Percentiles rank a stretch among this genome's conserved stretches.
Evolutionary conservation across 2,888 invertebrate genomes (phyloP).

Genomic region (Hypomecis punctinalis): DNA sequence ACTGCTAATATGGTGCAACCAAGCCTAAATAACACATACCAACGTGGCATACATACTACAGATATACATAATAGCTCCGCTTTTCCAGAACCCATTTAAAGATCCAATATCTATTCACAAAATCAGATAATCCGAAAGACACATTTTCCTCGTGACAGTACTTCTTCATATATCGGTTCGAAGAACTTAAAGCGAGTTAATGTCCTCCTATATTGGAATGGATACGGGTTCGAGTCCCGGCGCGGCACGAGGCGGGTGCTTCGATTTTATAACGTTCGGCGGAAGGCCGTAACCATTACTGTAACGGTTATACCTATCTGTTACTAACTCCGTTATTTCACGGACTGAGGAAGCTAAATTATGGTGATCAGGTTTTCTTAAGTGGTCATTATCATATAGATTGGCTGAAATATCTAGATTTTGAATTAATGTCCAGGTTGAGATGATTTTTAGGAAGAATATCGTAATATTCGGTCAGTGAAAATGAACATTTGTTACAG

Average conservation of each 20-base stretch:
- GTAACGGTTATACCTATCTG: constrained; percentile 31
- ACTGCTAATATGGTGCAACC: too few species aligned
- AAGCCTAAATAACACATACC: too few species aligned
- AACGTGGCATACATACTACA: too few species aligned
- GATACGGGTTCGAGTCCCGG: constrained; percentile 41
- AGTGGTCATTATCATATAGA: constrained; percentile 4
- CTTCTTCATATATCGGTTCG: background rate
- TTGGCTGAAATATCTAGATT: too few species aligned
- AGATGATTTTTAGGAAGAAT: too few species aligned
- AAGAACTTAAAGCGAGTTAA: constrained; percentile 26
- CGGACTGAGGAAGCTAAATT: constrained; percentile 19
- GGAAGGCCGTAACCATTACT: constrained; percentile 33
- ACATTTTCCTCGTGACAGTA: background rate
- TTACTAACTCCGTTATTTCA: constrained; percentile 32
- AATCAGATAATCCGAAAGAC: background rate
- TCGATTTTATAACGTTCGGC: constrained; percentile 42
- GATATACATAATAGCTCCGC: too few species aligned
- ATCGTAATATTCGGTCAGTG: too few species aligned
- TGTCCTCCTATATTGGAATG: constrained; percentile 41
- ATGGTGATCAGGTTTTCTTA: constrained; percentile 21
- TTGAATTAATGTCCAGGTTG: background rate
- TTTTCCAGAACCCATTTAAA: background rate
- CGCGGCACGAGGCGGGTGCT: constrained; percentile 30
- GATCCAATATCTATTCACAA: background rate
- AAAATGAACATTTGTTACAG: too few species aligned